These are phyloP conservation scores for Tetraodon nigroviridis DNA, from an alignment of 2,113 vertebrate genomes.

Conservation along the genomic window DNA sequence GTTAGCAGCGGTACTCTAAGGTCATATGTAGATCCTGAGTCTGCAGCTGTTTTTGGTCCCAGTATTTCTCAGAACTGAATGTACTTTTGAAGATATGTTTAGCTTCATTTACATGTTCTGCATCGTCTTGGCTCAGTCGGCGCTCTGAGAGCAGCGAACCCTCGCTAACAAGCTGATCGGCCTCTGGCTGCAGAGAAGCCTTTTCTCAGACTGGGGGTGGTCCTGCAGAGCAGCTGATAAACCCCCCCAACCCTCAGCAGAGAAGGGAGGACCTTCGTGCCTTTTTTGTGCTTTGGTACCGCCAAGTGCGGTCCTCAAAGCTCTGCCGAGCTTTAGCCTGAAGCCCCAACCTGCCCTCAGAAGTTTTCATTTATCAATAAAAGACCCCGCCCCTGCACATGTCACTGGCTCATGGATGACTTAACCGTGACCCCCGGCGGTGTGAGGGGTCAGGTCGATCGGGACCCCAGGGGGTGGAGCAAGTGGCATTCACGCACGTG, in stretches of 20 bases:
- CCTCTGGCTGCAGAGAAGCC: slow-evolving; percentile 8
- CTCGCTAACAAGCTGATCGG: neutral
- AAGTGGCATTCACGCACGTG: no score
- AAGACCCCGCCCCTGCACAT: no score
- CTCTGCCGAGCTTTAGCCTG: neutral
- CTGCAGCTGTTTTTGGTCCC: no score
- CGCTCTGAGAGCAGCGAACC: neutral
- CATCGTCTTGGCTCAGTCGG: neutral
- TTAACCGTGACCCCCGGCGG: no score
- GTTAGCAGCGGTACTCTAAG: no score
- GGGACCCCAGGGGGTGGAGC: neutral
- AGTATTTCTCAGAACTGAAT: no score
- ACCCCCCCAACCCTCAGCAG: neutral
- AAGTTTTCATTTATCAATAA: no score
- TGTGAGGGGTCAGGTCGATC: neutral
- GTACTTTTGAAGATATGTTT: no score
- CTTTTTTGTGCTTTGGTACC: neutral
- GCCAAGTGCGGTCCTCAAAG: neutral
- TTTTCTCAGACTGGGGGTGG: slow-evolving; percentile 13
- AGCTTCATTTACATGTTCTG: no score
- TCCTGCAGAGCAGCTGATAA: slow-evolving; percentile 15
- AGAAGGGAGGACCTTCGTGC: no score
- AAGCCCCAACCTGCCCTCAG: neutral
- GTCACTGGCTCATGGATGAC: no score
- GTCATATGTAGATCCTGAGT: no score